Percentiles rank a stretch among this genome's conserved stretches.
phyloP scores from a whole-genome alignment of 2,888 invertebrate species.

The Salticus scenicus region DNA sequence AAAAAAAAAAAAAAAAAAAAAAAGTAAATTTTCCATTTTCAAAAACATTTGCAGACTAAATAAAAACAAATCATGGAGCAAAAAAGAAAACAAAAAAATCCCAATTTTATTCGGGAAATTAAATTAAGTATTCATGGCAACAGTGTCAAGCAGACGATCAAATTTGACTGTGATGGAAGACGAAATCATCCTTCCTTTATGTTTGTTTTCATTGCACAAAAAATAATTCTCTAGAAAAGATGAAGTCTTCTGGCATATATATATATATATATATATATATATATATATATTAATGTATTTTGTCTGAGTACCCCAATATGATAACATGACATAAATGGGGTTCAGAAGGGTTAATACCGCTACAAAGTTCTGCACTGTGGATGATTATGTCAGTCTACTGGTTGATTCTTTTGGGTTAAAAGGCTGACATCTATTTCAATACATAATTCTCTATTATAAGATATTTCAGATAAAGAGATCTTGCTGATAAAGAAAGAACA shows the following conservation, averaged over 20 bases:
- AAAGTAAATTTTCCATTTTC: neutral
- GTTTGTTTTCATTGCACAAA: neutral
- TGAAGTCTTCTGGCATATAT: too few species aligned
- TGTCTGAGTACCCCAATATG: neutral
- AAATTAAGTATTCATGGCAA: slow-evolving; percentile 1
- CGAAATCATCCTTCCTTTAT: neutral
- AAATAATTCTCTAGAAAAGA: neutral
- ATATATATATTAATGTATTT: neutral
- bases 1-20: neutral
- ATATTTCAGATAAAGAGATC: too few species aligned
- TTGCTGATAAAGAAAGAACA: too few species aligned
- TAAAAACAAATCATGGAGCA: neutral
- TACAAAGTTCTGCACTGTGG: neutral
- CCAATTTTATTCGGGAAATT: neutral
- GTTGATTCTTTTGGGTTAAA: neutral
- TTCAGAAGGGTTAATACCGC: neutral
- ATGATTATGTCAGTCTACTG: neutral
- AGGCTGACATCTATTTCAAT: neutral
- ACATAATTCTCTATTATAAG: too few species aligned
- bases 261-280: too few species aligned
- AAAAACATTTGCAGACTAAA: neutral
- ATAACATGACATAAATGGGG: neutral
- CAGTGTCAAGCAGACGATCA: slow-evolving; percentile 3
- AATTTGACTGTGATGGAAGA: neutral
- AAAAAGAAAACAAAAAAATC: neutral